Base-by-base conservation (phyloP, 2,797 vertebrate genomes). In the Hoplostethus atlanticus region DNA sequence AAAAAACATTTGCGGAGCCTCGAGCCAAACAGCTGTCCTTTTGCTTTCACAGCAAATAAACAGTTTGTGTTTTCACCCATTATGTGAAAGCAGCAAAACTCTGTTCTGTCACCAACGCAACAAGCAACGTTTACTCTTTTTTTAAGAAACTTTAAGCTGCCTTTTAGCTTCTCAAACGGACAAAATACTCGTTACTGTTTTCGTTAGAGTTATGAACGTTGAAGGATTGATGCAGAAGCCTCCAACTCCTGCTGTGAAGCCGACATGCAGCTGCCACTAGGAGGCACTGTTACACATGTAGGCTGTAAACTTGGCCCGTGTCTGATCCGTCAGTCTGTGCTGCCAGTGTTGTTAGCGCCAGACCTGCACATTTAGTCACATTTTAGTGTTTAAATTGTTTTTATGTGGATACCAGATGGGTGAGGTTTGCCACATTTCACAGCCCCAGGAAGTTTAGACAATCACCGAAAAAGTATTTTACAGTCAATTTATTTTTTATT, bases 211-310 rank as follows among this genome's bases (percentile, higher is more conserved):
- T 42, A 21, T 40, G 1, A 61, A 16, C 8, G 62, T 34, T 60
- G 5, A 40, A 6, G 4, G 54, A 47, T 15, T 55, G 17, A 73
- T 6, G 57, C 63, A 34, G 3, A 2, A 1, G 28, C 48, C 11
- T 44, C 2, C 2, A 51, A 17, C 15, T 48, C 12, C 42, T 30
- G 7, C 40, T 15, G 11, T 12, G 13, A 47, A 62, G 5, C 8
- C 15, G 28, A 16, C 28, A 5, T 57, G 80, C 68, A 81, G 64
- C 85, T 72, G 67, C 83, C 90, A 91, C 83, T 84, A 84, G 82
- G 60, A 70, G 80, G 77, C 74, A 52, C 75, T 78, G 7, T 61
- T 75, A 42, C 12, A 60, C 77, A 67, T 25, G 10, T 28, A n/a
- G 61, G 68, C 47, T 3, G 0, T 17, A 9, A 46, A 56, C 46